A percentile compares a stretch with the other conserved stretches of the same genome.
phyloP scores from a whole-genome alignment of 2,797 vertebrate genomes.

The Myripristis murdjan region DNA sequence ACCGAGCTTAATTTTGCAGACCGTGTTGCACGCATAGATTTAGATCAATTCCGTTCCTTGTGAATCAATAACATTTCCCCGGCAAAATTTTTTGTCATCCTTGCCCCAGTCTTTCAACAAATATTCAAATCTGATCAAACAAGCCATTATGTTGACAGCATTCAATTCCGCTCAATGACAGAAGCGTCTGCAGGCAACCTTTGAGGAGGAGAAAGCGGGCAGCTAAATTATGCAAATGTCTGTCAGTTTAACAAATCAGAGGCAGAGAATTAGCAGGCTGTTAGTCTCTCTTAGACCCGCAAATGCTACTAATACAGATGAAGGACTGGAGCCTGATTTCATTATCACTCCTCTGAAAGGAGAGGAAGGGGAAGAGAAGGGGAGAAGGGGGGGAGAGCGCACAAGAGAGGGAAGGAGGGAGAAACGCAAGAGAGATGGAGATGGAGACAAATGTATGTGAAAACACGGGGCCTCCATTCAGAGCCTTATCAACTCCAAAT shows the following conservation, averaged over 20 bases:
- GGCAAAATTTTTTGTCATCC: constrained; percentile 53
- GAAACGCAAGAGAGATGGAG: constrained; percentile 70
- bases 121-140: constrained; percentile 77
- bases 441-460: constrained; percentile 72
- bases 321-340: constrained; percentile 80
- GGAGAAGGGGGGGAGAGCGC: constrained; percentile 18
- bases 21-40: constrained; percentile 3
- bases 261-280: constrained; percentile 76
- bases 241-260: constrained; percentile 81
- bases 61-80: constrained; percentile 43
- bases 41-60: constrained; percentile 42
- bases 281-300: constrained; percentile 75
- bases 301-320: constrained; percentile 79
- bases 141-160: constrained; percentile 66
- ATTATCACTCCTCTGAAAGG: constrained; percentile 73
- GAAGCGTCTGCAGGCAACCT: constrained; percentile 66
- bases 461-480: constrained; percentile 74
- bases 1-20: constrained; percentile 14
- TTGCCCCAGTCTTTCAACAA: constrained; percentile 61
- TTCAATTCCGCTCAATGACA: constrained; percentile 62
- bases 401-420: constrained; percentile 40
- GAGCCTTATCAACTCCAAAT: constrained; percentile 80
- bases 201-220: constrained; percentile 66
- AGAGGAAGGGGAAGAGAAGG: constrained; percentile 52
- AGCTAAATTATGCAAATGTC: constrained; percentile 78